Percentiles rank a stretch among this genome's conserved stretches.
These are phyloP conservation scores for Gisinianus flammeolus DNA, from an alignment of 2,888 invertebrate genomes.

Conservation along the genomic window DNA sequence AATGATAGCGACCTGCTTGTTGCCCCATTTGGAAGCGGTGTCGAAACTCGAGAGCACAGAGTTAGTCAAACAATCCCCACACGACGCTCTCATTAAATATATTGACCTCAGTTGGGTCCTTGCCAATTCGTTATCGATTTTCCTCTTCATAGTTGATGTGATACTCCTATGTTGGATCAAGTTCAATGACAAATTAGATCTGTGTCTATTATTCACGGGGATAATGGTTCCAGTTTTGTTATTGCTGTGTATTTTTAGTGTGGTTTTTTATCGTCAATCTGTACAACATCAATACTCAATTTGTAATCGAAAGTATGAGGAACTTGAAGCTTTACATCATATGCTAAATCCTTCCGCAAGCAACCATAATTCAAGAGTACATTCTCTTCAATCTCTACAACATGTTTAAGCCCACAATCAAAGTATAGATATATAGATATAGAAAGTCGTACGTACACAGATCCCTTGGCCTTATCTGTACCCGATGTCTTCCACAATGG, in stretches of 20 bases:
- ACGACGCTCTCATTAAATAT: slow-evolving; percentile 39
- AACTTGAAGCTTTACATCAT: slow-evolving; percentile 39
- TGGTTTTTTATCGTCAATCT: slow-evolving; percentile 56
- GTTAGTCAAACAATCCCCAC: slow-evolving; percentile 32
- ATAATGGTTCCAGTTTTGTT: slow-evolving; percentile 55
- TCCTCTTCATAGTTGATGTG: slow-evolving; percentile 55
- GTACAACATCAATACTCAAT: slow-evolving; percentile 52
- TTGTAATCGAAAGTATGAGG: slow-evolving; percentile 45
- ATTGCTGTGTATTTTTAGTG: slow-evolving; percentile 50
- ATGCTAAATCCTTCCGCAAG: slow-evolving; percentile 1
- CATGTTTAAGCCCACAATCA: background rate
- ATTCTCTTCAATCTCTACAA: slow-evolving; percentile 11
- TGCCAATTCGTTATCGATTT: slow-evolving; percentile 54
- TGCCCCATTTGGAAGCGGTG: slow-evolving; percentile 56
- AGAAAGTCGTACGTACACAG: too few relatives aligned
- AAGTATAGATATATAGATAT: background rate
- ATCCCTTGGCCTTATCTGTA: too few relatives aligned
- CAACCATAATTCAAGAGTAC: slow-evolving; percentile 13
- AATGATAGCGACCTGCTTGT: slow-evolving; percentile 56
- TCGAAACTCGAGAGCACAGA: slow-evolving; percentile 35
- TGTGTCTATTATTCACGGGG: slow-evolving; percentile 45
- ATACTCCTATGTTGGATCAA: slow-evolving; percentile 57
- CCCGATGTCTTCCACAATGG: too few relatives aligned
- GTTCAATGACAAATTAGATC: slow-evolving; percentile 44
- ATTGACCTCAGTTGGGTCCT: slow-evolving; percentile 49